phyloP scores from a whole-genome alignment of 2,888 invertebrate species.

The Aphidoletes aphidimyza region DNA sequence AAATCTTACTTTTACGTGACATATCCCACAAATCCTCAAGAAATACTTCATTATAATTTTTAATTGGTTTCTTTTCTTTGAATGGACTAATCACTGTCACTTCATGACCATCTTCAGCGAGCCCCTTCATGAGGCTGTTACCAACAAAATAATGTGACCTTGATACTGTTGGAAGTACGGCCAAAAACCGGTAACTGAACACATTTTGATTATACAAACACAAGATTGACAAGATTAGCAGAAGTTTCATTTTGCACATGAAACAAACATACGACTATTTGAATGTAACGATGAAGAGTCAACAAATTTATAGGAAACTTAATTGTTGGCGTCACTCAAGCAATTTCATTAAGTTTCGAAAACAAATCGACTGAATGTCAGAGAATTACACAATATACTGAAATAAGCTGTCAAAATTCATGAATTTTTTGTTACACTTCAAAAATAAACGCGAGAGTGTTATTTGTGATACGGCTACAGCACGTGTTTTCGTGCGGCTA shows the following conservation, averaged over 20 bases:
- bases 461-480: too few species aligned
- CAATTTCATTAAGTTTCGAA: too few species aligned
- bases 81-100: slow-evolving; percentile 61
- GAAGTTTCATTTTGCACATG: background rate
- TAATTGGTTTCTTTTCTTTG: slow-evolving; percentile 43
- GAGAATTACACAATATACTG: background rate
- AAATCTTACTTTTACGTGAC: background rate
- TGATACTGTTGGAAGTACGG: slow-evolving; percentile 52
- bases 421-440: too few species aligned
- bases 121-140: slow-evolving; percentile 62
- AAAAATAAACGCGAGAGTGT: too few species aligned
- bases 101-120: slow-evolving; percentile 64
- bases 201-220: background rate
- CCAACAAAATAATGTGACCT: slow-evolving; percentile 62
- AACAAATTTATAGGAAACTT: too few species aligned
- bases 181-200: slow-evolving; percentile 2
- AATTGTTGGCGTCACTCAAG: too few species aligned
- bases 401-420: too few species aligned
- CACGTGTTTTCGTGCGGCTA: too few species aligned
- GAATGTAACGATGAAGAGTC: too few species aligned
- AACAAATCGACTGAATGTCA: background rate
- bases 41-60: slow-evolving; percentile 44
- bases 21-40: background rate
- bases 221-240: background rate
- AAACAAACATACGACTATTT: too few species aligned